Base-by-base conservation (phyloP, 1,140 invertebrate genomes). In the Aphis gossypii region DNA sequence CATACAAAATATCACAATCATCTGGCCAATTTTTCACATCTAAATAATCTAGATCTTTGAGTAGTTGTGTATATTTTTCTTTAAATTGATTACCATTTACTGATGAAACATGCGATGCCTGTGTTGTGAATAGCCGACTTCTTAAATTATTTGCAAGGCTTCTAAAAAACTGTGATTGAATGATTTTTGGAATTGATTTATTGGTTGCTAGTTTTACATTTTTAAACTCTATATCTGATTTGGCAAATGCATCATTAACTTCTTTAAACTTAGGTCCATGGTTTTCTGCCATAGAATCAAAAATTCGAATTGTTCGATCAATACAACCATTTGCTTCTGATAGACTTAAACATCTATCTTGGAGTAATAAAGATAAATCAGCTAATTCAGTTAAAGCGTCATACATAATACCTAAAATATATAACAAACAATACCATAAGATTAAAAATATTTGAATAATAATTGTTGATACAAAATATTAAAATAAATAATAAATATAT, bases 331-430 rank as follows among this genome's bases (percentile, higher is more conserved):
- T 88, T 51, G 86, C 86, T 48, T 51, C 48, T 88, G 86, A 51
- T 51, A 88, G 44, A 88, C 46, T 51, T 88, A 88, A n/a, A 51
- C 46, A 51, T 51, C 86, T 88, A 88, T 51, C 25, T 48, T 88
- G 8, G 0, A 88, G 48, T 51, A 51, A 20, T 51, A 88, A 88
- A 51, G 30, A 88, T 88, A 88, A 51, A 51, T 88, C 46, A n/a
- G 86, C 86, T 51, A 88, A 51, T 51, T 88, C 86, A 14, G 86
- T 51, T 88, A 88, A 51, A 51, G 86, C 46, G 14, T 51, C 46
- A 6, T 88, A 87, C 86, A 88, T 88, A 51, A 88, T 88, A 46
- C 84, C 84, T 87, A 87, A 87, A 87, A n/a, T n/a, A 87, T 84
- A 84, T 84, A 46, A 87, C 23, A 87, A 82, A 82, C 18, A 87